These are phyloP conservation scores for Esperia sulphurella DNA, from an alignment of 2,888 invertebrate species.

Conservation along the genomic window DNA sequence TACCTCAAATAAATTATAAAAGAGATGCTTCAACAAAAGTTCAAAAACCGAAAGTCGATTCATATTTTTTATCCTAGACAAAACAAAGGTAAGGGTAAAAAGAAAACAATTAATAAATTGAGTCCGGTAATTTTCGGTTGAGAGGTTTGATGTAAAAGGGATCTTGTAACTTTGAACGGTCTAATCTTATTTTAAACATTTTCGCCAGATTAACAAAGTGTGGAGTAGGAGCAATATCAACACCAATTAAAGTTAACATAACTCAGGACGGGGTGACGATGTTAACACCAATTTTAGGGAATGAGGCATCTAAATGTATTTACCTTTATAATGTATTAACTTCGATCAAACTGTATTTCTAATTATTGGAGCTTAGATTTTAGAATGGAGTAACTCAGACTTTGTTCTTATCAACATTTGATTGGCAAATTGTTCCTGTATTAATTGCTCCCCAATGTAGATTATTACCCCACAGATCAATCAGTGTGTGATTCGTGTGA, in stretches of 20 bases:
- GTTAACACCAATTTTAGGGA: not conserved
- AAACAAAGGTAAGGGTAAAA: conserved; percentile 2
- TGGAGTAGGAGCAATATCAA: not conserved
- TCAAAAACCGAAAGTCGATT: not conserved
- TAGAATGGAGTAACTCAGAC: too few species aligned
- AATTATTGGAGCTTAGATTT: too few species aligned
- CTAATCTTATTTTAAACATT: conserved; percentile 6
- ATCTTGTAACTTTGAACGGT: conserved; percentile 6
- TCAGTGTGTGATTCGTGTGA: conserved; percentile 24
- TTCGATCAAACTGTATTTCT: too few species aligned
- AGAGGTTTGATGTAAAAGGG: conserved; percentile 9
- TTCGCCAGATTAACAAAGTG: conserved; percentile 4
- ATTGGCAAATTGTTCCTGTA: too few species aligned
- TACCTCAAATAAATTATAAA: not conserved
- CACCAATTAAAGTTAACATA: conserved; percentile 1
- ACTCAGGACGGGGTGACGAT: not conserved
- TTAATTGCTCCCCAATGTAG: too few species aligned
- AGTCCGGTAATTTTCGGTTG: conserved; percentile 4
- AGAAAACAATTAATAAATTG: conserved; percentile 3
- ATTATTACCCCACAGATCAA: not conserved
- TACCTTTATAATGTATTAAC: too few species aligned
- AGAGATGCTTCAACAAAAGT: not conserved
- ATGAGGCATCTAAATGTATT: too few species aligned
- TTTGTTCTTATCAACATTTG: too few species aligned
- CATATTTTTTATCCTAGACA: not conserved